Base-by-base conservation (phyloP, 1,140 invertebrate genomes). In the Aphelinus atriplicis region DNA sequence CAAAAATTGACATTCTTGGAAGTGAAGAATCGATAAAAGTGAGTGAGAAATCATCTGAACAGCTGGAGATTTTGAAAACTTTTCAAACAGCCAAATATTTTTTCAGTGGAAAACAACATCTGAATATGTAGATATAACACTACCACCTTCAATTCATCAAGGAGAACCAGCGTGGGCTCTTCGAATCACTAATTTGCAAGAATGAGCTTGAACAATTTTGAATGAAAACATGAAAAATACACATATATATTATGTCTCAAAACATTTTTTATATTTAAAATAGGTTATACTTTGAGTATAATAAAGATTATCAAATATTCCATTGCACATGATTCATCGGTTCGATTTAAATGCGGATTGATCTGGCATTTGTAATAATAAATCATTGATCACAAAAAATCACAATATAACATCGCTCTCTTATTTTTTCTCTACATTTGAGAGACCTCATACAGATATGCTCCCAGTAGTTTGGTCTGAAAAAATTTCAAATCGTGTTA, bases 401-500 rank as follows among this genome's bases (percentile, higher is more conserved):
- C 2, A 10, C 68, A 71, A 47, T 61, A 48, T 45, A 75, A 45
- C 7, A 70, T 73, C 47, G 43, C 7, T 65, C 69, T 10, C 3
- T 77, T 73, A 63, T n/a, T 26, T 26, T 26, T 26, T 7, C 48
- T 50, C 82, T 78, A 82, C 10, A 93, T 83, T 80, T 92, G 91
- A 53, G 91, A 90, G 26, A 95, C 90, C 90, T 97, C 95, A 80
- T 93, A 92, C 26, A 96, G 84, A 84, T 97, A 97, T 45, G 95
- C 93, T 43, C 93, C 95, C 77, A 97, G 89, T 56, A 96, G 84
- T 89, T 97, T 96, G 3, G 94, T 94, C 95, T 96, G 89, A 75
- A 92, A 93, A 81, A 80, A 86, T 85, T 85, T 76, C 69, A 47
- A 51, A 57, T 65, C 58, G 3, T 65, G 42, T 62, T 71, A 47